Evolutionary conservation across 2,113 vertebrate species (phyloP).

Genomic region (Arenaria interpres): DNA sequence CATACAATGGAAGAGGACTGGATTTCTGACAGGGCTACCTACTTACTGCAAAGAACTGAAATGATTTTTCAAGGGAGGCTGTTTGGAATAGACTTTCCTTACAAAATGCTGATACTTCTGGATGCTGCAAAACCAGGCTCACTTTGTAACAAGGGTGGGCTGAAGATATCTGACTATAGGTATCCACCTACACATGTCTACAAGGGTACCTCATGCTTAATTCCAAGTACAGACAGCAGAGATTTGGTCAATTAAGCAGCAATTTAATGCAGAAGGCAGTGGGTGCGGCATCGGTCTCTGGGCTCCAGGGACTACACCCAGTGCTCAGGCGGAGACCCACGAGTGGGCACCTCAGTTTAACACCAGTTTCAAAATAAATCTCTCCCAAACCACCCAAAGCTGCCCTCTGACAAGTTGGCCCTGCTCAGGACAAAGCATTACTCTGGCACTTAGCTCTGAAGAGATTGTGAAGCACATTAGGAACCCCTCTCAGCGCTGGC

Average conservation of each 20-base stretch:
- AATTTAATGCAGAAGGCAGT: not conserved
- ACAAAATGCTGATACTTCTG: not conserved
- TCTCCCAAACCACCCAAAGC: not conserved
- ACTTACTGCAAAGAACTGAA: not conserved
- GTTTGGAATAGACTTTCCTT: not conserved
- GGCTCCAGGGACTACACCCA: not conserved
- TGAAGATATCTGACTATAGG: not conserved
- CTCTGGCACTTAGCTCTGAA: not conserved
- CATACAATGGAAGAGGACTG: not conserved
- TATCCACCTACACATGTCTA: not conserved
- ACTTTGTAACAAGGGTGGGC: not conserved
- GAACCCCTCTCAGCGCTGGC: not conserved
- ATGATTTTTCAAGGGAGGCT: not conserved
- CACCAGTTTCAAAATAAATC: not conserved
- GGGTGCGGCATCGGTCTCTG: accelerated
- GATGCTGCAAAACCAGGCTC: not conserved
- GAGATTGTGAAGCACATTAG: not conserved
- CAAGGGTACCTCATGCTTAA: not conserved
- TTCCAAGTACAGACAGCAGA: not conserved
- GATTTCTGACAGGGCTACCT: not conserved
- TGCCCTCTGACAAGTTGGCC: not conserved
- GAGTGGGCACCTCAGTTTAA: not conserved
- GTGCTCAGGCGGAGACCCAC: not conserved
- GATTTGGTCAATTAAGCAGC: not conserved
- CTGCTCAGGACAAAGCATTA: not conserved